Conservation (phyloP, 2,113 vertebrate genomes). For the Oxygymnocypris stewartii region DNA sequence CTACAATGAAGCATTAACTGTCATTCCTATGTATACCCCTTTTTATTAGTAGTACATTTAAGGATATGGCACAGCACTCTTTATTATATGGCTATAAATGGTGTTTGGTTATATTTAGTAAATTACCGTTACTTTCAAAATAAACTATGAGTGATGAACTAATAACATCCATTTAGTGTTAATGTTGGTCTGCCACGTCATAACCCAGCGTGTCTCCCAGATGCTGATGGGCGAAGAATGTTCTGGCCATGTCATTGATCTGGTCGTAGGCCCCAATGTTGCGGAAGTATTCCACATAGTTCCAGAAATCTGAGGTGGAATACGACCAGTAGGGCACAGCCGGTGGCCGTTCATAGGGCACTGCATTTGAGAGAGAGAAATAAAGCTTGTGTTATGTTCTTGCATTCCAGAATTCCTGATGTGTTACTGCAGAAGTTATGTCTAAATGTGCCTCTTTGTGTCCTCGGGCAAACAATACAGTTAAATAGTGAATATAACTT, state of each 20-base stretch:
- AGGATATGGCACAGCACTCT: not conserved
- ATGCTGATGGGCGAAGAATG: conserved; percentile 91
- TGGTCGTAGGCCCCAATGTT: conserved; percentile 83
- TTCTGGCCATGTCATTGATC: conserved; percentile 85
- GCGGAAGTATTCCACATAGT: conserved; percentile 87
- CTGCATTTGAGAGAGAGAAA: conserved; percentile 64
- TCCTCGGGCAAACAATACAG: not conserved
- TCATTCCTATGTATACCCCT: not conserved
- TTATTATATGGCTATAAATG: not conserved
- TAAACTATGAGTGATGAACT: conserved; percentile 1
- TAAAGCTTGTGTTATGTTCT: not conserved
- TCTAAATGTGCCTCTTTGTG: conserved; percentile 6
- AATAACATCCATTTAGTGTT: conserved; percentile 65
- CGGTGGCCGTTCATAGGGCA: conserved; percentile 70
- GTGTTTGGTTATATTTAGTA: not conserved
- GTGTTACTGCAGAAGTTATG: not conserved
- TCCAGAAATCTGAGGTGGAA: conserved; percentile 91
- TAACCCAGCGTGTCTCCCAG: conserved; percentile 86
- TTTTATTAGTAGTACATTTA: conserved; percentile 4
- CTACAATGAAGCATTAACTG: not conserved
- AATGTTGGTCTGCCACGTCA: conserved; percentile 67
- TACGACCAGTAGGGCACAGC: conserved; percentile 92
- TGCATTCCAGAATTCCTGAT: conserved; percentile 26
- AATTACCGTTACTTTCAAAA: not conserved
- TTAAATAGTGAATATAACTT: not conserved